A percentile compares a stretch with the other conserved stretches of the same genome.
These are phyloP conservation scores for Penaeus japonicus DNA, from an alignment of 1,140 invertebrate genomes.

Conservation along the genomic window DNA sequence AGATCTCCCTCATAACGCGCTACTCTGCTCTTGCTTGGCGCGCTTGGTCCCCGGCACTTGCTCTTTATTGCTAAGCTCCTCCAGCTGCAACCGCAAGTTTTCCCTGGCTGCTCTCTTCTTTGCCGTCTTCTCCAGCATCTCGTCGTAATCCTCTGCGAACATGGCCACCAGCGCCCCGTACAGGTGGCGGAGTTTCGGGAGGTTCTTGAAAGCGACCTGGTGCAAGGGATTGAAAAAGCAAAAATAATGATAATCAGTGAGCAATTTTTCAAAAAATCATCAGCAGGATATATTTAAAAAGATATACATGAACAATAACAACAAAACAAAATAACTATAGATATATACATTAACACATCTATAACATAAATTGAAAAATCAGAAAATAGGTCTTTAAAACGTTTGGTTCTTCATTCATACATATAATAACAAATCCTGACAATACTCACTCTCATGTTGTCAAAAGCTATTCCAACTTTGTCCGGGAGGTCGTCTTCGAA, in stretches of 20 bases:
- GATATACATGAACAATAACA: background rate
- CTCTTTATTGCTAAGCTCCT: too few species aligned
- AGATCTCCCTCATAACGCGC: too few species aligned
- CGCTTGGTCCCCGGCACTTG: too few species aligned
- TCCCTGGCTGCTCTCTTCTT: constrained; percentile 64
- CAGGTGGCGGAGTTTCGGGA: constrained; percentile 78
- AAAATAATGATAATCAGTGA: too few species aligned
- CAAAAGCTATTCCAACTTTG: constrained; percentile 91
- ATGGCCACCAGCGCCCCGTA: constrained; percentile 78
- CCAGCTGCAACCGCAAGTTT: background rate
- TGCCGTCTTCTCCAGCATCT: constrained; percentile 76
- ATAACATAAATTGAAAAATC: background rate
- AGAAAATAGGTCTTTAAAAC: background rate
- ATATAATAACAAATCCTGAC: constrained; percentile 59
- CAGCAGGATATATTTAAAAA: background rate
- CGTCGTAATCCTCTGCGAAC: constrained; percentile 81
- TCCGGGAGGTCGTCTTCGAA: constrained; percentile 67
- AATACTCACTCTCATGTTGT: constrained; percentile 82
- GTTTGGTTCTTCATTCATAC: background rate
- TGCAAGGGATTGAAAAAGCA: background rate
- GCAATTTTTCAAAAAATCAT: background rate
- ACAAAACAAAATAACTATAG: too few species aligned
- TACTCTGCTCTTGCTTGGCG: too few species aligned
- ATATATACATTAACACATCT: too few species aligned
- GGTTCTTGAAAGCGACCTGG: constrained; percentile 73